Conservation (phyloP, 2,888 invertebrate genomes). For the Cephalotes varians region DNA sequence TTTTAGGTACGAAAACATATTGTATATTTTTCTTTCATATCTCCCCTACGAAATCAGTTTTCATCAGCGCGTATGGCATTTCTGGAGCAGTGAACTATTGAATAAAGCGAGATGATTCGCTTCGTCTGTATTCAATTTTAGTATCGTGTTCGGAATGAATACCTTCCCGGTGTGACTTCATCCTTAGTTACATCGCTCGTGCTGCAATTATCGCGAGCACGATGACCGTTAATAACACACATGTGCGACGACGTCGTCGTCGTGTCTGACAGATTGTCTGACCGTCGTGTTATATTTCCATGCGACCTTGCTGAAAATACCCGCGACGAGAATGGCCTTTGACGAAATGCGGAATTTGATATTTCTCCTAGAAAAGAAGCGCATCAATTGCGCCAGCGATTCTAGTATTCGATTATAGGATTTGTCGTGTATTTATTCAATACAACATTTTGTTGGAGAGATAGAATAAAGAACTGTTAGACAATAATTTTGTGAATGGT, state of each 20-base stretch:
- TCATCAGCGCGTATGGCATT: not conserved
- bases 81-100: not conserved
- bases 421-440: not conserved
- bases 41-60: not conserved
- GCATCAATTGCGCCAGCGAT: not conserved
- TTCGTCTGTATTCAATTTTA: not conserved
- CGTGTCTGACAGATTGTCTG: constrained; percentile 66
- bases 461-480: not conserved
- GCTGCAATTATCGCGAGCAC: not conserved
- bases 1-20: not conserved
- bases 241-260: constrained; percentile 53
- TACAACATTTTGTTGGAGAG: not conserved
- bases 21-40: not conserved
- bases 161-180: not conserved
- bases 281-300: constrained; percentile 40
- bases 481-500: not conserved
- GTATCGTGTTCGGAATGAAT: not conserved
- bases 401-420: no score
- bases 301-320: constrained; percentile 66
- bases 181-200: constrained; percentile 8
- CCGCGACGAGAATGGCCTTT: constrained; percentile 54
- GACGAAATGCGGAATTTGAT: constrained; percentile 52
- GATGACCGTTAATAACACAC: constrained; percentile 50
- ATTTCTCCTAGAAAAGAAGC: not conserved
- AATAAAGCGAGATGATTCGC: not conserved